Conservation (phyloP, 2,797 vertebrate species). For the Kryptopterus vitreolus region DNA sequence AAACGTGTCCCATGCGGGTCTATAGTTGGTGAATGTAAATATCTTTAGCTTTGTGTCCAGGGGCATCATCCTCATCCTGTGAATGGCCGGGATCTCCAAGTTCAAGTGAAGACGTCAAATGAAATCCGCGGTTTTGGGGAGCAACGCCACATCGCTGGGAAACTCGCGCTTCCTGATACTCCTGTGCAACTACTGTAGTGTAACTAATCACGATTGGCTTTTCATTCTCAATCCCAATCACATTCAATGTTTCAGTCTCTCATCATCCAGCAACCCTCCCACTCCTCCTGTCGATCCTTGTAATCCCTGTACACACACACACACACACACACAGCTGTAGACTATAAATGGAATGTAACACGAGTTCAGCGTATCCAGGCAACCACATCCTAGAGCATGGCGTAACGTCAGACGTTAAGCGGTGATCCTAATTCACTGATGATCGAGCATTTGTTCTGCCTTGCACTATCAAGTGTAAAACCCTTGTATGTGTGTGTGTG, state of each 20-base stretch:
- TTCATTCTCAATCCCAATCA: not conserved
- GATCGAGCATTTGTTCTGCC: slow-evolving; percentile 52
- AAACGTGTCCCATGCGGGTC: too few species aligned
- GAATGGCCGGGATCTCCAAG: too few species aligned
- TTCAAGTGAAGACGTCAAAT: too few species aligned
- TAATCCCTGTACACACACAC: slow-evolving; percentile 24
- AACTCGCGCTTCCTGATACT: too few species aligned
- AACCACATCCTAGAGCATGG: slow-evolving; percentile 70
- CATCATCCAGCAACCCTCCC: not conserved
- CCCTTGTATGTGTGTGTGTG: slow-evolving; percentile 29
- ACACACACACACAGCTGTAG: slow-evolving; percentile 46
- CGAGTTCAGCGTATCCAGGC: slow-evolving; percentile 73
- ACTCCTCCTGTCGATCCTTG: slow-evolving; percentile 23
- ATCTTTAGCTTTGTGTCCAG: too few species aligned
- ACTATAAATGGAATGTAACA: slow-evolving; percentile 69
- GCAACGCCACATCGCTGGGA: too few species aligned
- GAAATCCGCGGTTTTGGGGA: too few species aligned
- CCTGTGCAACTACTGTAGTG: too few species aligned
- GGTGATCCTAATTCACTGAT: slow-evolving; percentile 57
- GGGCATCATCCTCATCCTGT: too few species aligned
- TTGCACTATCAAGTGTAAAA: slow-evolving; percentile 37
- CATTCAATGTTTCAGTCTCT: not conserved
- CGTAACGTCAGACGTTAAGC: slow-evolving; percentile 70
- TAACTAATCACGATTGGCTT: too few species aligned
- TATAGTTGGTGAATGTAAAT: too few species aligned